Evolutionary conservation across 2,797 vertebrate species (phyloP).

Genomic region (Coendou prehensilis): DNA sequence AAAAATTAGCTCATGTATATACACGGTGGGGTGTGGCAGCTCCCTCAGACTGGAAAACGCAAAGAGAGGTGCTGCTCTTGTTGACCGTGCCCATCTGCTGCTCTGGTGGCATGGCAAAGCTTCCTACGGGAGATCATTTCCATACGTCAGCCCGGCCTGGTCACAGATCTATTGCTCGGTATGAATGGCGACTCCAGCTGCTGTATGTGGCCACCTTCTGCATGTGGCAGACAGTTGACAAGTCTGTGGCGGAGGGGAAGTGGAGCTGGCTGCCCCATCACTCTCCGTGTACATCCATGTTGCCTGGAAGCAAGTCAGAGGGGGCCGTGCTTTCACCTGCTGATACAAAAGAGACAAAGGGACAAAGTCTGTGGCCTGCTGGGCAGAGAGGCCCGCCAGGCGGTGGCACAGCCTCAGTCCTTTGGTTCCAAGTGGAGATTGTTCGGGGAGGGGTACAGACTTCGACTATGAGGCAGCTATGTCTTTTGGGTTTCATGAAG

Average conservation of each 20-base stretch:
- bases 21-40: conserved; percentile 10
- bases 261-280: conserved; percentile 70
- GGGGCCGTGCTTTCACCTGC: conserved; percentile 70
- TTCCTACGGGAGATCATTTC: not conserved
- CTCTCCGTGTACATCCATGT: conserved; percentile 81
- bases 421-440: conserved; percentile 89
- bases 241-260: conserved; percentile 76
- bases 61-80: not conserved
- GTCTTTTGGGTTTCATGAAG: conserved; percentile 81
- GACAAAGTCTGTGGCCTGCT: conserved; percentile 14
- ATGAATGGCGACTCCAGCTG: not conserved
- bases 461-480: conserved; percentile 80
- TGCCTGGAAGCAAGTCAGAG: conserved; percentile 84
- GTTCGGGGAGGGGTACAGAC: conserved; percentile 85
- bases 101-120: not conserved
- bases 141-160: rapidly evolving
- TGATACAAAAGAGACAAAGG: not conserved
- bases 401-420: conserved; percentile 78
- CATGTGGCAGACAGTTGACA: conserved; percentile 70
- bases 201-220: not conserved
- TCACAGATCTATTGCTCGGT: not conserved
- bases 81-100: not conserved
- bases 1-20: not conserved
- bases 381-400: conserved; percentile 72
- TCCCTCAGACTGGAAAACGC: not conserved